These are phyloP conservation scores for Penaeus indicus DNA, from an alignment of 1,140 invertebrate species.

Conservation along the genomic window DNA sequence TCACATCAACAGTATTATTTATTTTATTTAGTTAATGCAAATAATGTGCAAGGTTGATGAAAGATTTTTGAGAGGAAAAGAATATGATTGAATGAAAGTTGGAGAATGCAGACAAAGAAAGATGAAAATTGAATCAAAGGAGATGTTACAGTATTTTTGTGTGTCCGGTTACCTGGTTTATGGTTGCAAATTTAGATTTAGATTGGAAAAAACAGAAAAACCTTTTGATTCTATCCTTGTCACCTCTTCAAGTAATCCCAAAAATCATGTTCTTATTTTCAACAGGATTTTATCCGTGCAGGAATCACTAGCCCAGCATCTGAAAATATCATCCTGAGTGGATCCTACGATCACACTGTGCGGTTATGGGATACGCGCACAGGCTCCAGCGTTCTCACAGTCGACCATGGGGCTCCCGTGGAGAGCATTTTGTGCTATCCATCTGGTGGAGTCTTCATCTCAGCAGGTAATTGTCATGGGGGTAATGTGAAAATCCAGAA, in stretches of 20 bases:
- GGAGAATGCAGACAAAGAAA: too few species aligned
- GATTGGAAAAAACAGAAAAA: too few species aligned
- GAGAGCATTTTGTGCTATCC: conserved; percentile 92
- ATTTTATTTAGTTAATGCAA: too few species aligned
- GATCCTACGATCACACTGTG: conserved; percentile 93
- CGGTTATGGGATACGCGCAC: conserved; percentile 90
- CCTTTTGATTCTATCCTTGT: background rate
- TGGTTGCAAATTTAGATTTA: too few species aligned
- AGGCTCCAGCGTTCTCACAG: conserved; percentile 78
- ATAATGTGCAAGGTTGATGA: too few species aligned
- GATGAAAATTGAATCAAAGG: too few species aligned
- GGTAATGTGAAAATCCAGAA: too few species aligned
- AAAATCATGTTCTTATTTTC: background rate
- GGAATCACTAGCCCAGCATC: conserved; percentile 84
- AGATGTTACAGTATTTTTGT: too few species aligned
- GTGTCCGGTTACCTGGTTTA: too few species aligned
- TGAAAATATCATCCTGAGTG: conserved; percentile 84
- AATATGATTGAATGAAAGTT: too few species aligned
- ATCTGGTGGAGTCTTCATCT: conserved; percentile 89
- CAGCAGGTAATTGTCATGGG: conserved; percentile 77
- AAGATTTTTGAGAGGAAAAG: too few species aligned
- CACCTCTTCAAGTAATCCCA: background rate
- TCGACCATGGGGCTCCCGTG: conserved; percentile 91
- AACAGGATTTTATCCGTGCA: conserved; percentile 83
- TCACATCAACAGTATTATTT: too few species aligned